A percentile compares a stretch with the other conserved stretches of the same genome.
Conservation (phyloP, 2,797 vertebrate genomes). For the Rhodeus uyekii region DNA sequence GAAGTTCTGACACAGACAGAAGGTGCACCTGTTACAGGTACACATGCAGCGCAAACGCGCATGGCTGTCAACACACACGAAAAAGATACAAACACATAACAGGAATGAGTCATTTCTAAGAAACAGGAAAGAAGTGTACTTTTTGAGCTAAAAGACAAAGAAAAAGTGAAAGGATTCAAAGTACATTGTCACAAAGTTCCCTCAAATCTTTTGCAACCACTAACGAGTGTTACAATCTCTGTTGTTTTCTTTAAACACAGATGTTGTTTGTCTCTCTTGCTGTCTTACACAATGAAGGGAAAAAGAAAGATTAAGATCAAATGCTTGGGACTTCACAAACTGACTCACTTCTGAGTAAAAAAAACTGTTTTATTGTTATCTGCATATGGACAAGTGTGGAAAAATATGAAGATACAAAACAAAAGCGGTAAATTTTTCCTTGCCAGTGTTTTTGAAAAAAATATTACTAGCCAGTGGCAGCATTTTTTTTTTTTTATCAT, state of each 20-base stretch:
- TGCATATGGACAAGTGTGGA: background rate
- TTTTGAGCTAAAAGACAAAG: background rate
- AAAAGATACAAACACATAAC: conserved; percentile 33
- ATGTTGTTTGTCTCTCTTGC: background rate
- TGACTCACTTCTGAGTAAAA: background rate
- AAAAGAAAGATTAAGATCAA: background rate
- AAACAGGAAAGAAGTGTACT: background rate
- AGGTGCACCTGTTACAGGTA: conserved; percentile 98
- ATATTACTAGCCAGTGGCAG: too few relatives aligned
- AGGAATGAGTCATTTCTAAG: background rate
- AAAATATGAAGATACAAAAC: background rate
- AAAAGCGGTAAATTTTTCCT: background rate
- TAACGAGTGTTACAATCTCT: background rate
- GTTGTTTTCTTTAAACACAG: background rate
- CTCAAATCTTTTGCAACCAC: background rate
- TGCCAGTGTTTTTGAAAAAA: too few relatives aligned
- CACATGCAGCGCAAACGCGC: conserved; percentile 98
- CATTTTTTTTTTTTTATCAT: background rate
- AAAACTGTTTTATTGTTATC: background rate
- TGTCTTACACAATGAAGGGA: background rate
- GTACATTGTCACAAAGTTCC: background rate
- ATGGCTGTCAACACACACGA: conserved; percentile 83
- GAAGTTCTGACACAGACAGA: conserved; percentile 99
- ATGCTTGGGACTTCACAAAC: background rate
- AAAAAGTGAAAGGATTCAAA: background rate